These are phyloP conservation scores for Catonia carolina DNA, from an alignment of 2,888 invertebrate species.

Conservation along the genomic window DNA sequence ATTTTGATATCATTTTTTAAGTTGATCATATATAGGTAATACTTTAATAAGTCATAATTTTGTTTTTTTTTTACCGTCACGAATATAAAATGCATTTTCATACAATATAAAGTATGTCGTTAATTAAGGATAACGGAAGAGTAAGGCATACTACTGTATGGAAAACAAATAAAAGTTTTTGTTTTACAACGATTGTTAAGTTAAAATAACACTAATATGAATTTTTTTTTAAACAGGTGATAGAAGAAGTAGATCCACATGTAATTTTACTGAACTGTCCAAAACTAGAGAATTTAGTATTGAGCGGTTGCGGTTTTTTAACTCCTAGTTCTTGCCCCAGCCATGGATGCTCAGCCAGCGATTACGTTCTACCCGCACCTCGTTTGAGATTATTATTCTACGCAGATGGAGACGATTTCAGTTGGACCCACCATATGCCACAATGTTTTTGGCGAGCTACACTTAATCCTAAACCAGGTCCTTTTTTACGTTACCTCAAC, in stretches of 20 bases:
- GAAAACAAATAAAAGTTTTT: too few species aligned
- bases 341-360: neutral
- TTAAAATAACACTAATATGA: too few species aligned
- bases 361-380: neutral
- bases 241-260: constrained; percentile 39
- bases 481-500: neutral
- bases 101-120: too few species aligned
- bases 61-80: too few species aligned
- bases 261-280: constrained; percentile 34
- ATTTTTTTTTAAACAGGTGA: constrained; percentile 32
- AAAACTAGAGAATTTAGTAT: constrained; percentile 34
- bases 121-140: too few species aligned
- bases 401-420: constrained; percentile 39
- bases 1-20: too few species aligned
- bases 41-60: too few species aligned
- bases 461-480: constrained; percentile 25
- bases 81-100: too few species aligned
- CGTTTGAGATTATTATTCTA: constrained; percentile 35
- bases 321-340: constrained; percentile 30
- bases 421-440: constrained; percentile 38
- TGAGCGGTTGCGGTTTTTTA: constrained; percentile 37
- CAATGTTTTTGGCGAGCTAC: constrained; percentile 38
- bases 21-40: too few species aligned
- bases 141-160: too few species aligned
- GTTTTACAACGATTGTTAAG: too few species aligned